A percentile compares a stretch with the other conserved stretches of the same genome.
These are phyloP conservation scores for Ascidia mentula DNA, from an alignment of 23 tunicate species.

Conservation along the genomic window DNA sequence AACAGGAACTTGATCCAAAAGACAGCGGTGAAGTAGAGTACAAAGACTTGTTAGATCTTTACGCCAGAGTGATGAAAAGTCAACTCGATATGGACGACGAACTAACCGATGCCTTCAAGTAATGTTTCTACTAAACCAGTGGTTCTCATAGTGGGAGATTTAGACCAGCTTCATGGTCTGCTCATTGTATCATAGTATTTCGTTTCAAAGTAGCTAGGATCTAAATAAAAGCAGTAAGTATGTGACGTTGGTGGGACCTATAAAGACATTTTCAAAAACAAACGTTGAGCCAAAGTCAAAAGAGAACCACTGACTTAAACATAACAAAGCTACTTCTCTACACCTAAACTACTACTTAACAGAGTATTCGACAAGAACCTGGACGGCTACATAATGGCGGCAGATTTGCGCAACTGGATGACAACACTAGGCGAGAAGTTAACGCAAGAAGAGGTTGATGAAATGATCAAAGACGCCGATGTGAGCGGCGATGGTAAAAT, in stretches of 20 bases:
- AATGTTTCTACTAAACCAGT: too few relatives aligned
- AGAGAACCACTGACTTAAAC: background rate
- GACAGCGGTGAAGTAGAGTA: constrained; percentile 73
- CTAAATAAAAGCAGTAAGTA: too few relatives aligned
- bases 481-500: constrained; percentile 78
- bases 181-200: too few relatives aligned
- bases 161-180: too few relatives aligned
- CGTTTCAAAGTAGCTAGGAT: too few relatives aligned
- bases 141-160: too few relatives aligned
- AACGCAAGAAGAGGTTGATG: constrained; percentile 82
- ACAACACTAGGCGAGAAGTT: constrained; percentile 82
- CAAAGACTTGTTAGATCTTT: constrained; percentile 53
- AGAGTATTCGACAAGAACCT: constrained; percentile 79
- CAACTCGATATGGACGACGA: constrained; percentile 85
- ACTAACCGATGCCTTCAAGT: constrained; percentile 78
- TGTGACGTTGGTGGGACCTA: too few relatives aligned
- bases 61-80: constrained; percentile 71
- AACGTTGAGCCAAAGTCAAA: background rate
- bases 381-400: constrained; percentile 59
- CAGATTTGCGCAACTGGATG: constrained; percentile 70
- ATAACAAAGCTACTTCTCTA: too few relatives aligned
- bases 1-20: constrained; percentile 76
- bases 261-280: too few relatives aligned
- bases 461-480: constrained; percentile 87
- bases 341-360: background rate